These are phyloP conservation scores for Listronotus bonariensis DNA, from an alignment of 1,140 invertebrate species.

Conservation along the genomic window DNA sequence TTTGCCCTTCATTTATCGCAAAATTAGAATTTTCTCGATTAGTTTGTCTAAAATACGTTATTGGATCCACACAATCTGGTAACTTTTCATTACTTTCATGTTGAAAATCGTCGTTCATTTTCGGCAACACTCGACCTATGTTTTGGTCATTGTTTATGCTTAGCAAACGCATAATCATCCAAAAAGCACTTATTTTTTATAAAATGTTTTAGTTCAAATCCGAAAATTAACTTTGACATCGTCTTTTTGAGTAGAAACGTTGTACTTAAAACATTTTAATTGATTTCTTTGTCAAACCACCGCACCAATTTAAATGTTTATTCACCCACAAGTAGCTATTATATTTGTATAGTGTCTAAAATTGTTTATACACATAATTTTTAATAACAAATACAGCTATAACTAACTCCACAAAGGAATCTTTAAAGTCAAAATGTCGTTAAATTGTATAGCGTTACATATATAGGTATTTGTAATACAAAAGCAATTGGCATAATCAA, in stretches of 20 bases:
- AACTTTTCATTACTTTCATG: conserved; percentile 52
- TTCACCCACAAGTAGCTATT: too few relatives aligned
- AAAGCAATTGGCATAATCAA: too few relatives aligned
- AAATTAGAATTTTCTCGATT: conserved; percentile 40
- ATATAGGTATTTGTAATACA: too few relatives aligned
- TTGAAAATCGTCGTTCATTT: conserved; percentile 55
- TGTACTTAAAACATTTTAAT: too few relatives aligned
- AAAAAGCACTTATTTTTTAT: conserved; percentile 13
- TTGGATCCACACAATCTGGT: conserved; percentile 43
- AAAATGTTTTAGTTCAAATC: neutral
- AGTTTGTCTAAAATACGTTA: conserved; percentile 43
- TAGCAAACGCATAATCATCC: conserved; percentile 36
- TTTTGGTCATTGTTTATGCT: conserved; percentile 54
- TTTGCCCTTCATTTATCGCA: conserved; percentile 35
- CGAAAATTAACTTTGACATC: conserved; percentile 9
- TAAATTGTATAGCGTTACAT: too few relatives aligned
- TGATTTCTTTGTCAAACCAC: too few relatives aligned
- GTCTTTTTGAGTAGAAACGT: neutral
- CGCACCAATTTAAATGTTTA: too few relatives aligned
- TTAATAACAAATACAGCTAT: too few relatives aligned
- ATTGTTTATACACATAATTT: too few relatives aligned
- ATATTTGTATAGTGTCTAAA: too few relatives aligned
- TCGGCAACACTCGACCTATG: conserved; percentile 52
- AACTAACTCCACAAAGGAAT: too few relatives aligned
- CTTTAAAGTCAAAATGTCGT: too few relatives aligned